Evolutionary conservation across 2,888 invertebrate species (phyloP), one percentile per base, ranked within the genome.

Genomic region (Hypselothyrea guttata): DNA sequence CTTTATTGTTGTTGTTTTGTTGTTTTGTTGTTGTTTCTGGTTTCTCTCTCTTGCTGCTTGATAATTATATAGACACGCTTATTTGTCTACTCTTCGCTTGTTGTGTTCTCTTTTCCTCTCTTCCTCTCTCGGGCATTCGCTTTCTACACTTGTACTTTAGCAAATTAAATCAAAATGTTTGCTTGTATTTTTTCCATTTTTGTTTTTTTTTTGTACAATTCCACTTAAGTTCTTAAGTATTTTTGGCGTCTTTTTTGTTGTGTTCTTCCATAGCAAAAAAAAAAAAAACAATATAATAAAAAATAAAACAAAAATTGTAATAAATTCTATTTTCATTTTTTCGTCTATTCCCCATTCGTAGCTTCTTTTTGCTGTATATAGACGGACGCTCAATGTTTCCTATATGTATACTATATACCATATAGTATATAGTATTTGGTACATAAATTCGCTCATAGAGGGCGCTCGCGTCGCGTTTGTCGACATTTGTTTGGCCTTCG

Each of bases 401-500:
- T 72, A 69, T 72, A 15, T 69, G 59, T 52, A 38, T 28, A 45
- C 7, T 28, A 13, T 53, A 53, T 37, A 28, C 28, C 28, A 38
- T 7, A 12, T n/a, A 12, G 11, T 28, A 16, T 48, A n/a, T 22
- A 40, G 34, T 42, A 16, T 18, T 33, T 44, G 28, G 46, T 42
- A 47, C 51, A 38, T 27, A 46, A 37, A 34, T 45, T 55, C 41
- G 61, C 30, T 67, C 41, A 67, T 62, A 70, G 69, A 49, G 68
- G 73, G 63, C 74, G 70, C 76, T 65, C 55, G 62, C 40, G 58
- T 49, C 75, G 57, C 49, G 48, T 62, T 22, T 42, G 12, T 38
- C 13, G 35, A 18, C 16, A 59, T 46, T 72, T 75, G 82, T 85
- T 85, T 84, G 82, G 82, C 82, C 82, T 82, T 82, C 77, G 59